Base-by-base conservation (phyloP, 64 coral and sea anemone genomes). In the Pachyseris speciosa region DNA sequence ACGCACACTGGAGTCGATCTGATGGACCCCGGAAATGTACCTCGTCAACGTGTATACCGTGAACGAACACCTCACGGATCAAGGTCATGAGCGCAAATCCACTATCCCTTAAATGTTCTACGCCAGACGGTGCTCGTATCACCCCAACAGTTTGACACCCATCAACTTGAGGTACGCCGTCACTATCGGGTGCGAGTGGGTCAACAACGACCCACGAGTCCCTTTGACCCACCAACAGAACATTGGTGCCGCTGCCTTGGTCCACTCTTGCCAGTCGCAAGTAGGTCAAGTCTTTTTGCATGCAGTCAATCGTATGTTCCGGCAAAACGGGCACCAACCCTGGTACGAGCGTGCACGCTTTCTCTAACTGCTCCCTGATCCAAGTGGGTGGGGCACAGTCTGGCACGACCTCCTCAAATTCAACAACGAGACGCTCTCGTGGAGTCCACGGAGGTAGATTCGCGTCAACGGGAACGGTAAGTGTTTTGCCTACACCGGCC, bases 11-110 rank as follows among this genome's bases (percentile, higher is more conserved):
- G 2, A 2, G 2, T 1, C 15, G 9, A 34, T 67, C 32, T 9
- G 26, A 13, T 27, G 15, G 8, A 16, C 29, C 11, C 15, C 11
- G 64, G 27, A 33, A 67, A 13, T 15, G 7, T 2, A 67, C 30
- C 27, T 29, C 9, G 9, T 34, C 8, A 9, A 67, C 1, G 11
- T 27, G 30, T 34, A 33, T 33, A 13, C 28, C 28, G 28, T 67
- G 30, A 8, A 67, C 64, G 9, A 67, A 32, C 4, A 67, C 64
- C 4, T 67, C 64, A 8, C 64, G 26, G 4, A 67, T 13, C 64
- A 27, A 67, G 2, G 64, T 67, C 64, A 67, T 67, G 64, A 67
- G 64, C 28, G 64, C 64, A 33, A 67, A 67, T 15, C 64, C 64
- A 1, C 30, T 27, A 8, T 67, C 64, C 5, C 4, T 13, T 0